These are phyloP conservation scores for Catocala fraxini DNA, from an alignment of 2,888 invertebrate species.

Conservation along the genomic window DNA sequence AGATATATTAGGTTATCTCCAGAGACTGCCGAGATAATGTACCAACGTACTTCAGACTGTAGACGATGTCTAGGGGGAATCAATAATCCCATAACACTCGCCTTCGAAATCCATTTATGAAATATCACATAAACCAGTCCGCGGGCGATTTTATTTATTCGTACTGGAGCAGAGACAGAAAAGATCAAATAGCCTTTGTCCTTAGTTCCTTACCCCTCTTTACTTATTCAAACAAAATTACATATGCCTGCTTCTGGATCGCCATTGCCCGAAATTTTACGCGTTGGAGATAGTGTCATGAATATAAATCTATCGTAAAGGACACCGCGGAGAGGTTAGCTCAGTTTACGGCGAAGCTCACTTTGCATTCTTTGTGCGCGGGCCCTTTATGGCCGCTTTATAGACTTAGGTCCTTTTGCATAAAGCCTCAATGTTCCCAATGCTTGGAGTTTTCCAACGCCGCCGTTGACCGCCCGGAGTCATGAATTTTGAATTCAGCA, in stretches of 20 bases:
- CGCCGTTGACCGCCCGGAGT: constrained; percentile 40
- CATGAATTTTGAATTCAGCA: constrained; percentile 51
- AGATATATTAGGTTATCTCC: constrained; percentile 62
- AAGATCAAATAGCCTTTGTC: constrained; percentile 87
- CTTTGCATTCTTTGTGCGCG: constrained; percentile 86
- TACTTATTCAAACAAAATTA: constrained; percentile 88
- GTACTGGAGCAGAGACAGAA: constrained; percentile 68
- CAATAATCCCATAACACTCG: constrained; percentile 77
- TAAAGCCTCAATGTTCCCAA: constrained; percentile 73
- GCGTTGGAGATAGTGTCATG: constrained; percentile 86
- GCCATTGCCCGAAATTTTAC: constrained; percentile 87
- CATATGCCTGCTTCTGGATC: constrained; percentile 86
- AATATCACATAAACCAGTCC: constrained; percentile 80
- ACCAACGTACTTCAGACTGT: constrained; percentile 57
- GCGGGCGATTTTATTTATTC: constrained; percentile 79
- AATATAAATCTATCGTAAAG: constrained; percentile 88
- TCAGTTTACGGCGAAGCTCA: constrained; percentile 81
- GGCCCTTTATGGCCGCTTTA: constrained; percentile 84
- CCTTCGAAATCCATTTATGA: constrained; percentile 82
- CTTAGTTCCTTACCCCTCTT: constrained; percentile 74
- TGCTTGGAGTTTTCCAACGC: constrained; percentile 56
- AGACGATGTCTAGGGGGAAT: constrained; percentile 64
- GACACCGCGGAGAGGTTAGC: constrained; percentile 80
- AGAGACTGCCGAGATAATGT: constrained; percentile 62
- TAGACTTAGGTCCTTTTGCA: constrained; percentile 84